Base-by-base conservation (phyloP, 2,113 vertebrate genomes). In the Coreoperca whiteheadi region DNA sequence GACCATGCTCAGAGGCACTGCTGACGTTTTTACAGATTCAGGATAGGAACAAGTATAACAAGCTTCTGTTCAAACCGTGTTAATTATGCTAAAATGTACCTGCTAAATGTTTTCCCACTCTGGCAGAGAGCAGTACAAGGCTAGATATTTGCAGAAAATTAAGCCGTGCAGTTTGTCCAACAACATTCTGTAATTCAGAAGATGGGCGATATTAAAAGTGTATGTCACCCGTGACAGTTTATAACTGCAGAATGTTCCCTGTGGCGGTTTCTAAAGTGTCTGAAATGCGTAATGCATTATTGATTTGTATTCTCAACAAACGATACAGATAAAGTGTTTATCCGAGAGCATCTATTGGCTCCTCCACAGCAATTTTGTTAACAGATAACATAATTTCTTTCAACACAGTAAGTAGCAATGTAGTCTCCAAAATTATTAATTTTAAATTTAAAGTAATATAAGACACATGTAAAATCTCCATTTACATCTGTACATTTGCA, bases 231-330 rank as follows among this genome's bases (percentile, higher is more conserved):
- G 16, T 57, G 69, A 74, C 28, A 64, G 48, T 53, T 73, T 43
- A 53, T 3, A 18, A 23, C 28, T 21, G 61, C 82, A 60, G 39
- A 70, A 34, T 25, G 2, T 28, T 78, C 56, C 37, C 60, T 39
- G 23, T 64, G 53, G 72, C 4, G 4, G 28, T 76, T 76, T 57
- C 25, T 34, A 21, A 59, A 71, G 43, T 18, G 70, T 39, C 59
- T 72, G 68, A 73, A 77, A 74, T 77, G 81, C 50, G 67, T 67
- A 69, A 77, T 84, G 67, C 46, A 77, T 81, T 77, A 80, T 79
- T 83, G 80, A 83, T 75, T 68, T 54, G 61, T 56, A 43, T 54
- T 46, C 39, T 75, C 64, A 32, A 50, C 50, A 65, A 79, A 34
- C 18, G 1, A 82, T 46, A 28, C 30, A 37, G 56, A 70, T 64